These are phyloP conservation scores for Seira sanloemensis DNA, from an alignment of 2,888 invertebrate species.

Conservation along the genomic window DNA sequence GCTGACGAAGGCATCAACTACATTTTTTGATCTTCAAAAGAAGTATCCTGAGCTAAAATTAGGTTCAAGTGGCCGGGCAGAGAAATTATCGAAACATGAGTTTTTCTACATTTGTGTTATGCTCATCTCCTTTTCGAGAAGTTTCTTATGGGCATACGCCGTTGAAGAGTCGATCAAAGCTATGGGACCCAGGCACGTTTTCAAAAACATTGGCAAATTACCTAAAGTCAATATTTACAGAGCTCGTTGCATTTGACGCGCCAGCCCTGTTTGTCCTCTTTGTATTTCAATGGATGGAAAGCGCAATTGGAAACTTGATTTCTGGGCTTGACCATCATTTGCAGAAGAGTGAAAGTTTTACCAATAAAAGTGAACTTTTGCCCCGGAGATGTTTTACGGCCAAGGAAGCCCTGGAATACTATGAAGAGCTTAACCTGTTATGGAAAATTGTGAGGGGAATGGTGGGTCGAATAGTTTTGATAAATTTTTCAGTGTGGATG, in stretches of 20 bases:
- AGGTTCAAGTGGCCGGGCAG: neutral
- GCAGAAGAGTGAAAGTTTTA: neutral
- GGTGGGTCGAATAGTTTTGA: neutral
- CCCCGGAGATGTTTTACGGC: neutral
- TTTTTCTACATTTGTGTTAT: neutral
- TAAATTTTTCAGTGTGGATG: slow-evolving; percentile 30
- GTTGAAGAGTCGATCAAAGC: neutral
- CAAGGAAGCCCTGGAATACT: neutral
- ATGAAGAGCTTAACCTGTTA: neutral
- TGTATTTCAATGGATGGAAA: slow-evolving; percentile 17
- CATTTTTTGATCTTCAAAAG: neutral
- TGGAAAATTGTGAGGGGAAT: neutral
- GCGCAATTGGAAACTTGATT: slow-evolving; percentile 18
- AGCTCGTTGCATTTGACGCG: slow-evolving; percentile 8
- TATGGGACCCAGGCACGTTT: neutral
- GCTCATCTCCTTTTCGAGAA: neutral
- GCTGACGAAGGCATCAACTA: neutral
- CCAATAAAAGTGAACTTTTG: no score
- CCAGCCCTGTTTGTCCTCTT: slow-evolving; percentile 12
- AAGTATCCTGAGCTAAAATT: slow-evolving; percentile 5
- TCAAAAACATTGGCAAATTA: slow-evolving; percentile 4
- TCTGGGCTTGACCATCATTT: neutral
- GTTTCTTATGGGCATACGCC: neutral
- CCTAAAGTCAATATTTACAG: neutral
- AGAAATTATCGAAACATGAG: slow-evolving; percentile 11